phyloP scores from a whole-genome alignment of 2,888 invertebrate species.

The Boloria selene region DNA sequence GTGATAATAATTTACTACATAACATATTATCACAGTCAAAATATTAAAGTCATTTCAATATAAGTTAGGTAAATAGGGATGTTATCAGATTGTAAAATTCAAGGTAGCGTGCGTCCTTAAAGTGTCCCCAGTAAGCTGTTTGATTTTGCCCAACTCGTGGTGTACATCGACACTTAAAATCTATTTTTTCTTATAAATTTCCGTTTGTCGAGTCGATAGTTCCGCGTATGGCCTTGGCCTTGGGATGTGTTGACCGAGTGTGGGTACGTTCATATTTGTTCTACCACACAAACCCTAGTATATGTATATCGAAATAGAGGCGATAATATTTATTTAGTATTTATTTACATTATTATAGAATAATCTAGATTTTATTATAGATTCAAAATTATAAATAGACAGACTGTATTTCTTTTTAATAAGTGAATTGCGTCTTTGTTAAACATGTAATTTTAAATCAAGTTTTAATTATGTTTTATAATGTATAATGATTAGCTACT shows the following conservation, averaged over 20 bases:
- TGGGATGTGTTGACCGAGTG: constrained; percentile 58
- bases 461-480: too few relatives aligned
- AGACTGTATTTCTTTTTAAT: too few relatives aligned
- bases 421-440: too few relatives aligned
- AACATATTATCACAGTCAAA: constrained; percentile 18
- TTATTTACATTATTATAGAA: too few relatives aligned
- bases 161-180: constrained; percentile 36
- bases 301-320: neutral
- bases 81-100: constrained; percentile 48
- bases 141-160: constrained; percentile 60
- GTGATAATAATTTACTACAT: constrained; percentile 18
- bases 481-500: too few relatives aligned
- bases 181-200: constrained; percentile 43
- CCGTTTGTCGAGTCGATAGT: constrained; percentile 55
- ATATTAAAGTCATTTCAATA: constrained; percentile 29
- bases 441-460: too few relatives aligned
- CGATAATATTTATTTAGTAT: neutral
- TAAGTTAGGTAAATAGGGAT: constrained; percentile 42
- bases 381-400: too few relatives aligned
- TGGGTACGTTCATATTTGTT: constrained; percentile 27
- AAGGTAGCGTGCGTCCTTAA: constrained; percentile 53
- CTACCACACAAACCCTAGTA: constrained; percentile 6
- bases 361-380: too few relatives aligned
- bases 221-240: constrained; percentile 71
- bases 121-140: constrained; percentile 62